phyloP scores from a whole-genome alignment of 2,797 vertebrate genomes.

The Aldrovandia affinis region DNA sequence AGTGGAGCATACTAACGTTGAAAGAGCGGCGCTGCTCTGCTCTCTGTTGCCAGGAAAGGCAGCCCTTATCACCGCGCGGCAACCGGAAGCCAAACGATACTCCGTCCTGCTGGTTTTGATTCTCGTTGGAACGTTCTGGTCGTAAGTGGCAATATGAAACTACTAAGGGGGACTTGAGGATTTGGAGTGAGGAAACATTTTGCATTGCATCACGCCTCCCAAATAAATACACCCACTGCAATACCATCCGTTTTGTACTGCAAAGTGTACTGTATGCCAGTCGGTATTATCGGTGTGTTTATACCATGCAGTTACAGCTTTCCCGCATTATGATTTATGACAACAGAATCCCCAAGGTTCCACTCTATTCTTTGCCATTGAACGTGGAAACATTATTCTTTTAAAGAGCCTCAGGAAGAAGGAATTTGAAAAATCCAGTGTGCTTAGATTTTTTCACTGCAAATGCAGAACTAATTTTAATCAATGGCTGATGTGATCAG shows the following conservation, averaged over 20 bases:
- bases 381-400: not conserved
- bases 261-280: too few relatives aligned
- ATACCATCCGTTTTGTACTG: too few relatives aligned
- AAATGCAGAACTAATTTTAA: not conserved
- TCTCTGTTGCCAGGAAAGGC: not conserved
- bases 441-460: not conserved
- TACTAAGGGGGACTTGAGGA: not conserved
- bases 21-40: too few relatives aligned
- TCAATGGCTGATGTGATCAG: not conserved
- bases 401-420: not conserved
- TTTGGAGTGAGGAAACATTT: not conserved
- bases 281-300: not conserved
- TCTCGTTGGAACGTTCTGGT: not conserved
- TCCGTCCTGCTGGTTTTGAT: not conserved
- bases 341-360: not conserved
- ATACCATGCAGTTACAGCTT: not conserved
- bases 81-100: not conserved
- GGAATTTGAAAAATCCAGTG: not conserved
- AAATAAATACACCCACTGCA: too few relatives aligned
- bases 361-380: not conserved
- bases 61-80: too few relatives aligned
- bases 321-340: not conserved
- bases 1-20: not conserved
- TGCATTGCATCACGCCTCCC: too few relatives aligned
- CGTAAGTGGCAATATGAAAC: not conserved